Conservation (phyloP, 2,113 vertebrate species). For the Mola mola region DNA sequence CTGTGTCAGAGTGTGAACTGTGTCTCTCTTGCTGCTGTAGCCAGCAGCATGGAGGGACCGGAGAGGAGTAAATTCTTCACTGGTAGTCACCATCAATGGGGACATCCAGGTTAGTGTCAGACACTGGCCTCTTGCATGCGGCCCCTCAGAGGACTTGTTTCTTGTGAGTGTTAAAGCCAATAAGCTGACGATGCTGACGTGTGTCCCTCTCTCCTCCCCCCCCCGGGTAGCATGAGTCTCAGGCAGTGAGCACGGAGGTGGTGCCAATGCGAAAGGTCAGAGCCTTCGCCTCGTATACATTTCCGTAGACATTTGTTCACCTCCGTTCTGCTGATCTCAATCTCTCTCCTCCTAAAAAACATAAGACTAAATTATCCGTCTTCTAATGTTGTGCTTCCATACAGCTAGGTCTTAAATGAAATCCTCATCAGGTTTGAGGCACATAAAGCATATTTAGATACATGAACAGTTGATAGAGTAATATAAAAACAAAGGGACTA, state of each 20-base stretch:
- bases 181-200: constrained; percentile 59
- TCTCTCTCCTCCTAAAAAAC: constrained; percentile 42
- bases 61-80: constrained; percentile 79
- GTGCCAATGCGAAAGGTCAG: constrained; percentile 97
- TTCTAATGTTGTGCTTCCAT: constrained; percentile 59
- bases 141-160: constrained; percentile 22
- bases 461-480: constrained; percentile 11
- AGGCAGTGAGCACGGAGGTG: constrained; percentile 87
- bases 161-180: constrained; percentile 24
- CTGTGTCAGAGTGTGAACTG: constrained; percentile 55
- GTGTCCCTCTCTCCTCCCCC: constrained; percentile 67
- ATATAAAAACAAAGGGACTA: not conserved
- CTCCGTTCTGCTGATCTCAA: constrained; percentile 46
- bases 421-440: constrained; percentile 37
- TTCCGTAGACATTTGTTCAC: constrained; percentile 35
- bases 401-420: constrained; percentile 44
- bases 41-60: constrained; percentile 84
- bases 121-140: constrained; percentile 35
- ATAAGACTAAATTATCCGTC: constrained; percentile 51
- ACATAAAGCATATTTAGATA: constrained; percentile 14
- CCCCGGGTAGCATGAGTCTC: constrained; percentile 83
- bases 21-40: constrained; percentile 85
- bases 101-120: constrained; percentile 88
- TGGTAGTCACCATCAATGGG: constrained; percentile 85
- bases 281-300: constrained; percentile 42